These are phyloP conservation scores for Pilophorus perplexus DNA, from an alignment of 2,888 invertebrate genomes.

Conservation along the genomic window DNA sequence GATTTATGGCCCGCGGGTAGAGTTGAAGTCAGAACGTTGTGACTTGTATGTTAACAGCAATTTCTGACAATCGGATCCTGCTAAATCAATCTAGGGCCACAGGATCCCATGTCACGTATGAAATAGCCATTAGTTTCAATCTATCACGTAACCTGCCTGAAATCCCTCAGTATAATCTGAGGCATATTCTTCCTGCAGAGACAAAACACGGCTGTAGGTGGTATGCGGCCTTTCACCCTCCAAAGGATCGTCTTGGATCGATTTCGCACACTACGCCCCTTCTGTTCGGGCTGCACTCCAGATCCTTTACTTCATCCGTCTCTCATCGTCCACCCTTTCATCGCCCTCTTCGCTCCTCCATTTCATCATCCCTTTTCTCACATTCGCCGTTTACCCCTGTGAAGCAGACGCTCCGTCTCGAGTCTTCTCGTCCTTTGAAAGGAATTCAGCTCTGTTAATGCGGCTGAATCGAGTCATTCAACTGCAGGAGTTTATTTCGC, in stretches of 20 bases:
- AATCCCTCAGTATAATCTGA: neutral
- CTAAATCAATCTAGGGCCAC: too few species aligned
- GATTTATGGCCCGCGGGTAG: too few species aligned
- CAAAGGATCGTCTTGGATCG: conserved; percentile 5
- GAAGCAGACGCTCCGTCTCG: conserved; percentile 17
- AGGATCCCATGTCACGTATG: too few species aligned
- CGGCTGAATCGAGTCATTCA: too few species aligned
- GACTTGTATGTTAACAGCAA: too few species aligned
- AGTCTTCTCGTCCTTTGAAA: neutral
- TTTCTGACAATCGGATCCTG: too few species aligned
- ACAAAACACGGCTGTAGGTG: conserved; percentile 11
- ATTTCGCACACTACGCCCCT: conserved; percentile 17
- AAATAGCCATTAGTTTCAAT: too few species aligned
- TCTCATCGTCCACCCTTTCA: neutral
- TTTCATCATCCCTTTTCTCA: conserved; percentile 1
- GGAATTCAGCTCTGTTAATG: too few species aligned
- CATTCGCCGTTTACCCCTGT: conserved; percentile 12
- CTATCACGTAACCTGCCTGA: too few species aligned
- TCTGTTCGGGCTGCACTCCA: conserved; percentile 16
- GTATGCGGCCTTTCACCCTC: conserved; percentile 20
- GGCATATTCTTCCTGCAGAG: neutral
- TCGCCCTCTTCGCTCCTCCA: conserved; percentile 7
- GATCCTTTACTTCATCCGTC: neutral
- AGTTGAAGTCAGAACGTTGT: too few species aligned
- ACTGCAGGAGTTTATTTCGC: too few species aligned